These are phyloP conservation scores for Trilocha varians DNA, from an alignment of 2,888 invertebrate species.

Conservation along the genomic window DNA sequence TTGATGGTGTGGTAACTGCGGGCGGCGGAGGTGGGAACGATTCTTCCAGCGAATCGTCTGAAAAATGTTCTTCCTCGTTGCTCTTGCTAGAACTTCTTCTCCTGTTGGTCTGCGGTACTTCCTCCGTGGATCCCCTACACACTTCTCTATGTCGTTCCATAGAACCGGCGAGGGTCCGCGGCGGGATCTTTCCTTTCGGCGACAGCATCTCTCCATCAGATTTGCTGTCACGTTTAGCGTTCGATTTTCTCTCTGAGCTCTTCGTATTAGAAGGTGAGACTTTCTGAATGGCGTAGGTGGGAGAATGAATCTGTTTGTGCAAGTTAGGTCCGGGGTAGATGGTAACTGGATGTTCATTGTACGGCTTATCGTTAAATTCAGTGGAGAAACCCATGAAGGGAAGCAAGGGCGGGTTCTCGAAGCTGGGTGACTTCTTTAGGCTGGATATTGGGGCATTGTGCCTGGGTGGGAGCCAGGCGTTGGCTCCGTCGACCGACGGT, in stretches of 20 bases:
- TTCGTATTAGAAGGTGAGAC: conserved; percentile 58
- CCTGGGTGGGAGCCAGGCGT: conserved; percentile 62
- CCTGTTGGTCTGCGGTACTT: conserved; percentile 46
- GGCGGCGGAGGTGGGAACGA: conserved; percentile 78
- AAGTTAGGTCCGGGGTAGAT: conserved; percentile 75
- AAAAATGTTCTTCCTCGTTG: conserved; percentile 77
- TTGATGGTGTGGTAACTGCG: conserved; percentile 72
- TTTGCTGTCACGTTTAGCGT: conserved; percentile 46
- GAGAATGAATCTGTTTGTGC: conserved; percentile 53
- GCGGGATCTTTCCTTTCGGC: conserved; percentile 74
- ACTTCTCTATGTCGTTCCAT: conserved; percentile 87
- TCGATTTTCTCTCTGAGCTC: conserved; percentile 45
- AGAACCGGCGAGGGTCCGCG: conserved; percentile 79
- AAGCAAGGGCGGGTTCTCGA: conserved; percentile 58
- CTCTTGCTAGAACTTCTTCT: conserved; percentile 46
- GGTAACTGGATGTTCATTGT: conserved; percentile 78
- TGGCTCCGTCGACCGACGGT: conserved; percentile 43
- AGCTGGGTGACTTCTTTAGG: conserved; percentile 53
- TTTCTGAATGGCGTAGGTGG: conserved; percentile 52
- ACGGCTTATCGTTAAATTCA: conserved; percentile 66
- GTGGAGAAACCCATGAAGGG: conserved; percentile 68
- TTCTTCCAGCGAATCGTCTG: conserved; percentile 88
- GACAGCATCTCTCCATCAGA: conserved; percentile 63
- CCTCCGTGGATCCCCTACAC: conserved; percentile 76
- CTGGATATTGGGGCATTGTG: conserved; percentile 28